These are phyloP conservation scores for Microchrysa polita DNA, from an alignment of 2,888 invertebrate species.

Conservation along the genomic window DNA sequence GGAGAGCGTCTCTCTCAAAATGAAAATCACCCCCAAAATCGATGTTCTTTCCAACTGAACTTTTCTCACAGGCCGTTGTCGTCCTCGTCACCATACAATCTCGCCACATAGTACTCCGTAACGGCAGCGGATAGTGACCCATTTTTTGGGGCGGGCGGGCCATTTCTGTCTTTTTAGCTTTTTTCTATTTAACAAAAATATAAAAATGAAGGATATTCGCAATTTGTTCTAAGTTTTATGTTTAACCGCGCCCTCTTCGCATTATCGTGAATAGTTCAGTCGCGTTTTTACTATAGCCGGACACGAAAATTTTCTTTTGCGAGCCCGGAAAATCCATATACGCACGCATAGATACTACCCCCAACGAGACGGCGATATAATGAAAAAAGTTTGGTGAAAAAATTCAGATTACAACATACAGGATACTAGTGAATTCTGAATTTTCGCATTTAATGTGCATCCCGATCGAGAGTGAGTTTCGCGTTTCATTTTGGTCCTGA, in stretches of 20 bases:
- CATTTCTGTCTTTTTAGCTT: constrained; percentile 46
- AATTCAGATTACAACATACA: background rate
- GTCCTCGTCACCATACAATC: constrained; percentile 47
- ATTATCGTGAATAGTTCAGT: background rate
- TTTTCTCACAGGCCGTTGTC: constrained; percentile 37
- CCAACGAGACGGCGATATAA: no score
- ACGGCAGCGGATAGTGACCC: constrained; percentile 53
- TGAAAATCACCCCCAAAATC: constrained; percentile 49
- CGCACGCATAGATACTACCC: no score
- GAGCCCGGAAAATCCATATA: no score
- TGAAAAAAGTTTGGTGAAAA: constrained; percentile 7
- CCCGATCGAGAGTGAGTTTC: background rate
- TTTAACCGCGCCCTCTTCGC: constrained; percentile 18
- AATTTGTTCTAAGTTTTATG: constrained; percentile 42
- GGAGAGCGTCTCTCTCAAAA: constrained; percentile 28
- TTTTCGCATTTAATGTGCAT: background rate
- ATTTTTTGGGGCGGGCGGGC: constrained; percentile 52
- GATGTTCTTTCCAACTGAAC: constrained; percentile 48
- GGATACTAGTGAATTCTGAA: background rate
- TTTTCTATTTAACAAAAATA: constrained; percentile 35
- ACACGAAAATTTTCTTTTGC: background rate
- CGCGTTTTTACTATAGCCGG: background rate
- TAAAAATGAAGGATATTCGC: constrained; percentile 30
- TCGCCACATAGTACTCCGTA: constrained; percentile 50
- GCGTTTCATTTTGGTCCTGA: background rate